Evolutionary conservation across 2,113 vertebrate species (phyloP).

Genomic region (Felis chaus): DNA sequence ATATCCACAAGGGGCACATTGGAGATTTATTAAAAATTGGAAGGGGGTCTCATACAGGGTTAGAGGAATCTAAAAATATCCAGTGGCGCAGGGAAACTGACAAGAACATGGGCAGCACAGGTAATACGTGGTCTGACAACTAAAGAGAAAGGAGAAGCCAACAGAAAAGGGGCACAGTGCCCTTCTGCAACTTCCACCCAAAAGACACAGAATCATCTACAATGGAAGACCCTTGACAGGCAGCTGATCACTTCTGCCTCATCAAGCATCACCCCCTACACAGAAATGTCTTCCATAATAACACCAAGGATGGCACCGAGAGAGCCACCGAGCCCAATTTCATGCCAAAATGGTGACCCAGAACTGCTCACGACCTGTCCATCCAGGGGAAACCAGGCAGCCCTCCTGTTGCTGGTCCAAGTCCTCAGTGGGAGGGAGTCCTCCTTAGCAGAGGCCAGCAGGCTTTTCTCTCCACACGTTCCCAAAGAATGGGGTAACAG

Average conservation of each 20-base stretch:
- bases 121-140: neutral
- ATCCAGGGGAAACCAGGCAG: neutral
- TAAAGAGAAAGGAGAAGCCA: neutral
- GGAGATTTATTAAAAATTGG: conserved; percentile 47
- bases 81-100: neutral
- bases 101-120: neutral
- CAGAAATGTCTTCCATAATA: neutral
- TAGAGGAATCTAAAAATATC: conserved; percentile 38
- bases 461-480: neutral
- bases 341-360: neutral
- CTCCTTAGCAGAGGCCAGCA: neutral
- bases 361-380: neutral
- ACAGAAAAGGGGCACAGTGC: neutral
- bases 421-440: neutral
- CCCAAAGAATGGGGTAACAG: neutral
- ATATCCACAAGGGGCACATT: neutral
- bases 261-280: neutral
- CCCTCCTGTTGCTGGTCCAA: too few species aligned
- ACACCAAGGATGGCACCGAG: neutral
- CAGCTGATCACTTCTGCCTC: neutral
- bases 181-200: neutral
- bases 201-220: neutral
- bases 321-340: neutral
- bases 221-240: neutral
- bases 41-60: neutral